Percentiles rank a stretch among this genome's conserved stretches.
Evolutionary conservation across 1,140 invertebrate genomes (phyloP).

Genomic region (Marisa cornuarietis): DNA sequence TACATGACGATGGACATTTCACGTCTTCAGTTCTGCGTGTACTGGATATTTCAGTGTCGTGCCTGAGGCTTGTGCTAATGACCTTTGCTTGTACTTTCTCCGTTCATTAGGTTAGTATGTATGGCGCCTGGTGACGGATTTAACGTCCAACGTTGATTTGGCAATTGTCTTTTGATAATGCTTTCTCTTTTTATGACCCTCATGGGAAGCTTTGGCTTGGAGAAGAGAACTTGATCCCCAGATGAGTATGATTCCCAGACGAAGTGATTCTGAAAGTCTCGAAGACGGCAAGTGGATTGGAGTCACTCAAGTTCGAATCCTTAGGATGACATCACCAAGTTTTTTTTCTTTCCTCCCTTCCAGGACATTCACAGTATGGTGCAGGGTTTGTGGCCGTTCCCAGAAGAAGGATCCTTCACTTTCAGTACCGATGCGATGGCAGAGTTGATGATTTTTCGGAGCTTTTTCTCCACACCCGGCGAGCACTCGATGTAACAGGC

Average conservation of each 20-base stretch:
- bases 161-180: no score
- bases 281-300: background rate
- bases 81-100: no score
- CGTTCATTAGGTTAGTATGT: no score
- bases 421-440: constrained; percentile 45
- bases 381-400: background rate
- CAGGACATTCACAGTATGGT: constrained; percentile 10
- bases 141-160: no score
- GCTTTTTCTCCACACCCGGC: constrained; percentile 65
- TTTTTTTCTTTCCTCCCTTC: no score
- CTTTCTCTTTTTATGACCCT: no score
- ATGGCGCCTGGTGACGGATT: no score
- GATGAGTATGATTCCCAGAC: background rate
- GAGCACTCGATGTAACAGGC: constrained; percentile 49
- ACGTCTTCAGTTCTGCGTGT: no score
- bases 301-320: background rate
- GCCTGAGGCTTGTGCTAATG: no score
- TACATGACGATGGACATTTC: no score
- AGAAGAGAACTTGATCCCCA: background rate
- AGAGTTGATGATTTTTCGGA: constrained; percentile 42
- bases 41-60: no score
- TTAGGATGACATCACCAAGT: background rate
- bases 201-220: background rate
- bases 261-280: background rate
- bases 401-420: background rate